Base-by-base conservation (phyloP, 2,797 vertebrate genomes). In the Fratercula arctica region DNA sequence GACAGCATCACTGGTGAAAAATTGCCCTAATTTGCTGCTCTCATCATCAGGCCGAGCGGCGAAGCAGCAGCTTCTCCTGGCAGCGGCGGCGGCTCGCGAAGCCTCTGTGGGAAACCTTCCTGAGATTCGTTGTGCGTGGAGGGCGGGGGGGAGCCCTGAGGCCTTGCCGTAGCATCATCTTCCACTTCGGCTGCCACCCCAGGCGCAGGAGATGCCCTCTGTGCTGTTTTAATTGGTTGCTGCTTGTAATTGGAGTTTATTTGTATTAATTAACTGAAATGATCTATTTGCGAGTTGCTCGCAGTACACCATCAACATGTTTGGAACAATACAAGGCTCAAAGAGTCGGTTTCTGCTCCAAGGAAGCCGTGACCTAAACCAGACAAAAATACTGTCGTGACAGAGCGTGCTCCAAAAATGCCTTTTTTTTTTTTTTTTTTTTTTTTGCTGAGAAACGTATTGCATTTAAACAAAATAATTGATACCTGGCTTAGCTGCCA, bases 1-100 rank as follows among this genome's bases (percentile, higher is more conserved):
- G 3, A 68, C 87, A 69, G 67, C 80, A 53, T 24, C 88, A 6
- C 66, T 17, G 31, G 51, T 91, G 87, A 96, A 74, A 96, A 87
- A 93, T 82, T 85, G 68, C 92, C 92, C 94, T 89, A 92, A 96
- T 93, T 96, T 87, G 68, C 95, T 89, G 89, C 89, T 87, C n/a
- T 92, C 72, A 4, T 87, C 92, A 95, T 80, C 74, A 87, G 93
- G 81, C n/a, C 1, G 6, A 95, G 74, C 72, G 83, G 81, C 21
- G 0, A 89, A 87, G 87, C 67, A 68, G 87, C 72, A 60, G 84
- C 64, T 84, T 79, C 74, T 88, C 28, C 66, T 53, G 72, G 70
- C 85, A 93, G 87, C 12, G 1, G 16, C 5, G 1, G 26, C 89
- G 46, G 84, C 93, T 83, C 11, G 0, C 1, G 7, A 80, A 89